Percentiles rank a stretch among this genome's conserved stretches.
Evolutionary conservation across 1,140 invertebrate species (phyloP).

Genomic region (Yoshiicerus persimilis): DNA sequence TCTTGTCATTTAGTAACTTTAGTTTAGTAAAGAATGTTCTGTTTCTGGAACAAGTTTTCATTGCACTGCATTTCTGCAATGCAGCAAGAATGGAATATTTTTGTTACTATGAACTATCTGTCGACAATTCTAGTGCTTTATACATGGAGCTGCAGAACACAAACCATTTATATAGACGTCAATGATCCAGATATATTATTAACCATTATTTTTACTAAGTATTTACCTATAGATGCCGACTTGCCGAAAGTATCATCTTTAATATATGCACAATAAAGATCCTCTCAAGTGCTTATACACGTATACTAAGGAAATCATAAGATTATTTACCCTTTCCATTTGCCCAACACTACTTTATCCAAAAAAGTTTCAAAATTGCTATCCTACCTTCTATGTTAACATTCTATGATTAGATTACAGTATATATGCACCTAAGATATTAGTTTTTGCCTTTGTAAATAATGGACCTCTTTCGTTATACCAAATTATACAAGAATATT

Average conservation of each 20-base stretch:
- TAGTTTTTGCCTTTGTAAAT: background rate
- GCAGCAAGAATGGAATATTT: background rate
- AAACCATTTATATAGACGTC: background rate
- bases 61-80: background rate
- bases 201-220: background rate
- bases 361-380: background rate
- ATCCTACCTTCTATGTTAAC: background rate
- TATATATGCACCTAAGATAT: background rate
- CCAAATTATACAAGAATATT: background rate
- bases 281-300: background rate
- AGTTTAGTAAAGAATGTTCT: background rate
- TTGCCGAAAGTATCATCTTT: background rate
- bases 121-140: background rate
- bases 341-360: background rate
- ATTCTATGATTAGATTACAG: too few species aligned
- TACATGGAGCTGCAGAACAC: too few species aligned
- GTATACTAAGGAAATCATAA: background rate
- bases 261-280: background rate
- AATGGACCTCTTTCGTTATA: background rate
- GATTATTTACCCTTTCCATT: background rate
- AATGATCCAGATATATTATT: background rate
- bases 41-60: background rate
- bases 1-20: background rate
- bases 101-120: background rate
- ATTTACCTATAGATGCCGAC: background rate